Base-by-base conservation (phyloP, 1,140 invertebrate species). In the Scaptomyza pallida region DNA sequence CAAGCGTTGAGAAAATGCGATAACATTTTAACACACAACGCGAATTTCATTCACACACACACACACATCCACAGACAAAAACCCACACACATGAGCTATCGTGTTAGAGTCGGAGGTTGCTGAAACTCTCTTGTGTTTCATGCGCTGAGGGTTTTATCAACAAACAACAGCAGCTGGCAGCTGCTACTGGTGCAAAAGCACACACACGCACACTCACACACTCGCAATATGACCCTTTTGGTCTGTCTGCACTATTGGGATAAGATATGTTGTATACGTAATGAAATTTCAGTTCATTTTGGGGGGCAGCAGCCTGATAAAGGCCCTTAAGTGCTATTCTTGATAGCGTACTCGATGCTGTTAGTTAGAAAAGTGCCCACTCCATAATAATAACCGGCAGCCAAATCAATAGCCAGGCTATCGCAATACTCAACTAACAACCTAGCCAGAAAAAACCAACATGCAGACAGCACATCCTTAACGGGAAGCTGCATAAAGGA, bases 11-110 rank as follows among this genome's bases (percentile, higher is more conserved):
- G 67, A 69, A 78, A 83, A 57, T 72, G 80, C 79, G 80, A 83
- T 83, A 83, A 75, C 76, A 82, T 82, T 82, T 82, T 82, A 74
- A 81, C 74, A 81, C 80, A 81, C 72, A 79, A 79, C 72, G 60
- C 77, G 71, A 80, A 79, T 80, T 79, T 79, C 59, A 70, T 75
- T 70, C 64, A 37, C 37, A 55, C 67, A 55, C n/a, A 55, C 17
- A 40, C 40, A 19, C 45, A 41, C 30, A 47, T n/a, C n/a, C 1
- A 51, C 3, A 8, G 15, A 47, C 26, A 50, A 37, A 61, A 10
- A 19, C n/a, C n/a, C 15, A 33, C 1, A 17, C 26, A 50, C 35
- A 50, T 41, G 51, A 19, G 26, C 26, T 17, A 6, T 6, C 59
- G 60, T 44, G 56, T 13, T 60, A 51, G 52, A 51, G 47, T 17